phyloP scores from a whole-genome alignment of 2,888 invertebrate genomes.

The Himalopsyche japonica region DNA sequence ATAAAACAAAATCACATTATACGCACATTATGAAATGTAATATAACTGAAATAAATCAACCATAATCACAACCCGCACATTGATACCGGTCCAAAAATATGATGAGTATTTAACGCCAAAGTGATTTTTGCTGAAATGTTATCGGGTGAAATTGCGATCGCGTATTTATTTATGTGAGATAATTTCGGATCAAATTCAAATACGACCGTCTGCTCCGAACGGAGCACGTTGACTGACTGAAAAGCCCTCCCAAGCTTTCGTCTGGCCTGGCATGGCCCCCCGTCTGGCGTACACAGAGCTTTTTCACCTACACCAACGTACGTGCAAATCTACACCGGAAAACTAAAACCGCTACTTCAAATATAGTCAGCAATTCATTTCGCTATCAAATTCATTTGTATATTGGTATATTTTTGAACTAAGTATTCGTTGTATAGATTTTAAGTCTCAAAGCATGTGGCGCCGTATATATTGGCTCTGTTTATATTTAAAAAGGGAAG shows the following conservation, averaged over 20 bases:
- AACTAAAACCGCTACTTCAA: neutral
- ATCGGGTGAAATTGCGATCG: neutral
- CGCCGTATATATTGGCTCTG: conserved; percentile 21
- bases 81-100: neutral
- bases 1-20: neutral
- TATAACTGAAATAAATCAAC: neutral
- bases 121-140: neutral
- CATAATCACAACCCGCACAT: neutral
- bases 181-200: neutral
- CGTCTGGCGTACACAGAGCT: neutral
- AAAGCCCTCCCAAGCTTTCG: neutral
- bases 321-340: neutral
- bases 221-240: neutral
- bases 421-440: neutral
- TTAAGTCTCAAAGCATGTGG: neutral
- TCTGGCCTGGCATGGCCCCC: neutral
- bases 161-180: neutral
- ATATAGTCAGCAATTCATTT: neutral
- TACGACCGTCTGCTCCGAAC: neutral
- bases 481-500: conserved; percentile 25
- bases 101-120: neutral
- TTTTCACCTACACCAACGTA: neutral
- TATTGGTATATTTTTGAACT: neutral
- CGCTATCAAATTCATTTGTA: neutral
- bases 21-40: neutral